phyloP scores from a whole-genome alignment of 2,113 vertebrate species.

The Epinephelus cyanopodus region DNA sequence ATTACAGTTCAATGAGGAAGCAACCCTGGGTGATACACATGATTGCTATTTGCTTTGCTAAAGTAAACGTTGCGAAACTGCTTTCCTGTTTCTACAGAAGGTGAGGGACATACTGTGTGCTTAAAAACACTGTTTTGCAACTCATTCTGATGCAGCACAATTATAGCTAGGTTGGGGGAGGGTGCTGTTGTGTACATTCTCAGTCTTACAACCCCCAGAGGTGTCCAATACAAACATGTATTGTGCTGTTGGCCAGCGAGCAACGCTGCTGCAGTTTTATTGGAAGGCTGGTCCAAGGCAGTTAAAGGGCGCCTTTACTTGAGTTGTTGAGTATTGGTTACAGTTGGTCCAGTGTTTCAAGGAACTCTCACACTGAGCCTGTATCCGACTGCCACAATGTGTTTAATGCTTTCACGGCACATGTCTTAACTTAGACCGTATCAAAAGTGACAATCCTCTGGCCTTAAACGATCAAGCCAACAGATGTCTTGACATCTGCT shows the following conservation, averaged over 20 bases:
- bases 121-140: not conserved
- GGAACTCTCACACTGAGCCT: constrained; percentile 5
- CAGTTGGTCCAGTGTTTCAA: not conserved
- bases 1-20: constrained; percentile 7
- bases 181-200: constrained; percentile 2
- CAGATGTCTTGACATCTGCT: constrained; percentile 63
- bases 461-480: constrained; percentile 29
- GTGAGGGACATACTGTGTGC: not conserved
- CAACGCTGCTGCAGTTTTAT: constrained; percentile 1
- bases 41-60: not conserved
- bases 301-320: constrained; percentile 6
- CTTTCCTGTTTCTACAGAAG: constrained; percentile 21
- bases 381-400: not conserved
- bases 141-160: constrained; percentile 16
- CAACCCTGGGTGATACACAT: not conserved
- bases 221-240: not conserved
- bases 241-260: constrained; percentile 1
- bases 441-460: constrained; percentile 33
- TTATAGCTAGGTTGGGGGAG: not conserved
- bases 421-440: not conserved
- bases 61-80: constrained; percentile 22
- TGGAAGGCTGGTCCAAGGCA: not conserved
- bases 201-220: constrained; percentile 1
- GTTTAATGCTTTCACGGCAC: constrained; percentile 13
- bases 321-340: constrained; percentile 1